A percentile compares a stretch with the other conserved stretches of the same genome.
Conservation (phyloP, 2,797 vertebrate species). For the Natrix natrix region DNA sequence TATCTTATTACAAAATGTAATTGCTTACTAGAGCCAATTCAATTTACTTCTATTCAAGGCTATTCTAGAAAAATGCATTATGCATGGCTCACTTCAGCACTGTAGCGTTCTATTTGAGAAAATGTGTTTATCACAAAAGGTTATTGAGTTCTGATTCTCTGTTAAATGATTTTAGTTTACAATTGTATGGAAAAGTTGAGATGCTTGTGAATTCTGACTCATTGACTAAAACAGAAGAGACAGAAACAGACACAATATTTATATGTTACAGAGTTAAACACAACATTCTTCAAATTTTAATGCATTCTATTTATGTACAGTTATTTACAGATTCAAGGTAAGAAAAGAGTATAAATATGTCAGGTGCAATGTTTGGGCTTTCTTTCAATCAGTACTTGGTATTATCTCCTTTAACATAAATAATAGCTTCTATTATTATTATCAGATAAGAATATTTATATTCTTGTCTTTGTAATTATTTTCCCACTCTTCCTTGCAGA, state of each 20-base stretch:
- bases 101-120: not conserved
- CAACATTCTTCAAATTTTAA: not conserved
- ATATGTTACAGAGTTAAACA: not conserved
- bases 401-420: not conserved
- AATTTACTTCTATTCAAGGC: not conserved
- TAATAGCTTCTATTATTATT: not conserved
- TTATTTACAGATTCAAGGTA: not conserved
- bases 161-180: not conserved
- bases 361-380: not conserved
- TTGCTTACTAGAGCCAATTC: slow-evolving; percentile 16
- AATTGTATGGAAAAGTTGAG: not conserved
- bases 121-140: fast-evolving
- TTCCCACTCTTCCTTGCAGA: not conserved
- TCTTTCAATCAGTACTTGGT: not conserved
- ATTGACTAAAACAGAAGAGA: not conserved
- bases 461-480: not conserved
- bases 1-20: slow-evolving; percentile 34
- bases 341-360: not conserved
- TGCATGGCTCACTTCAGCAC: not conserved
- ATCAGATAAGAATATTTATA: not conserved
- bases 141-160: not conserved
- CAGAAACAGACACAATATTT: not conserved
- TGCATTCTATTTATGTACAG: not conserved
- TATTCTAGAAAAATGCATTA: not conserved
- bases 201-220: not conserved